phyloP scores from a whole-genome alignment of 2,888 invertebrate genomes.

The Melanchra persicariae region DNA sequence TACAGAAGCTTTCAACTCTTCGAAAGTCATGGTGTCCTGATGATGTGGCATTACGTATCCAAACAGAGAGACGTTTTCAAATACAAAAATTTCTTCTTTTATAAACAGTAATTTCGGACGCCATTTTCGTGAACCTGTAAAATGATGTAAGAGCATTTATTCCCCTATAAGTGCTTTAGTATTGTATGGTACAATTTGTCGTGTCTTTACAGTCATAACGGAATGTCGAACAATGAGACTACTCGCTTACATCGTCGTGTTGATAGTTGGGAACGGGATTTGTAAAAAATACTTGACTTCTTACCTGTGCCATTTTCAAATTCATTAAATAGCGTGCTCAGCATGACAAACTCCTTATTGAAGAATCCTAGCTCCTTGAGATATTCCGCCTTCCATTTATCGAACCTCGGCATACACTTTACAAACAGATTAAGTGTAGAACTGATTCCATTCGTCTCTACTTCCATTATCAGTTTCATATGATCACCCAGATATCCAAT shows the following conservation, averaged over 20 bases:
- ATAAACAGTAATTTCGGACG: slow-evolving; percentile 77
- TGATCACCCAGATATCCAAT: slow-evolving; percentile 86
- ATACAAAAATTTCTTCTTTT: slow-evolving; percentile 81
- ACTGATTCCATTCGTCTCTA: slow-evolving; percentile 63
- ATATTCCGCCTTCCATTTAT: slow-evolving; percentile 85
- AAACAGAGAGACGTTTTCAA: slow-evolving; percentile 81
- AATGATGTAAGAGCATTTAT: slow-evolving; percentile 7
- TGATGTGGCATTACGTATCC: slow-evolving; percentile 81
- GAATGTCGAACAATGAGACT: not conserved
- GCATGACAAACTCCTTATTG: slow-evolving; percentile 81
- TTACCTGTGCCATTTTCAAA: slow-evolving; percentile 78
- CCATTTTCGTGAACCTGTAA: slow-evolving; percentile 78
- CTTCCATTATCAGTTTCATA: slow-evolving; percentile 75
- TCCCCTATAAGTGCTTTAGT: not conserved
- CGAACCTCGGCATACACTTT: slow-evolving; percentile 90
- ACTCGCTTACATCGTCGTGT: too few species aligned
- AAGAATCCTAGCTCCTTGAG: slow-evolving; percentile 79
- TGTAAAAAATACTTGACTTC: slow-evolving; percentile 6
- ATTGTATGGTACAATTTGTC: not conserved
- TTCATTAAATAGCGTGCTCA: slow-evolving; percentile 77
- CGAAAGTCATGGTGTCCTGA: slow-evolving; percentile 75
- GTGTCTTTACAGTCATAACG: not conserved
- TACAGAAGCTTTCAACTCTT: slow-evolving; percentile 83
- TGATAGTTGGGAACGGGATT: not conserved
- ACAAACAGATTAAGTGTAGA: slow-evolving; percentile 88